Conservation (phyloP, 1,140 invertebrate genomes). For the Aculops lycopersici region DNA sequence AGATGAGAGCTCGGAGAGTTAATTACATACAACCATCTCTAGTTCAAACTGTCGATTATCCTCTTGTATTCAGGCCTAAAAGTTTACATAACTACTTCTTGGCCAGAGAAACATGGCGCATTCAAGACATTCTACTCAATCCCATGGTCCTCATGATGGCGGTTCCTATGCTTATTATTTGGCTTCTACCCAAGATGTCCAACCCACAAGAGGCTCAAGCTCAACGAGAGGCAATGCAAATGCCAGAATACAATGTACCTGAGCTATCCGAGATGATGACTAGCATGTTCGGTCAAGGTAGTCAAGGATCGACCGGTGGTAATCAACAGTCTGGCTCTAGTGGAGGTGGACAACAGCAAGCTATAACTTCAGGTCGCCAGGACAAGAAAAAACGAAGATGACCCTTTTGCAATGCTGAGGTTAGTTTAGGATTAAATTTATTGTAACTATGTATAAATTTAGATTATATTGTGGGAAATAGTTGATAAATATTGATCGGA, state of each 20-base stretch:
- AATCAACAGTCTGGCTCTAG: no score
- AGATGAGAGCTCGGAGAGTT: constrained; percentile 67
- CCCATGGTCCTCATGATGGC: constrained; percentile 97
- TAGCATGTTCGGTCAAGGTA: constrained; percentile 9
- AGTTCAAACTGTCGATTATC: constrained; percentile 46
- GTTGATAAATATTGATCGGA: no score
- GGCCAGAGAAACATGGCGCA: constrained; percentile 62
- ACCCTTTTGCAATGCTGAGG: no score
- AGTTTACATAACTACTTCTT: constrained; percentile 66
- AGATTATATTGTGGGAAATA: no score
- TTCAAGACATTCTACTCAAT: constrained; percentile 75
- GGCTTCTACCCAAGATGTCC: constrained; percentile 79
- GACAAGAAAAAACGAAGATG: no score
- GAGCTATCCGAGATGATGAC: constrained; percentile 68
- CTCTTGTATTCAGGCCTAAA: constrained; percentile 47
- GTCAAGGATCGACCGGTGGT: no score
- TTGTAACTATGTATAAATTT: no score
- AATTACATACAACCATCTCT: constrained; percentile 70
- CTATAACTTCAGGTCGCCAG: no score
- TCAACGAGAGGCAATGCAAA: constrained; percentile 46
- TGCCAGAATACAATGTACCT: constrained; percentile 51
- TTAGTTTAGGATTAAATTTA: no score
- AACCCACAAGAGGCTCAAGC: constrained; percentile 58
- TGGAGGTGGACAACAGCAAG: no score
- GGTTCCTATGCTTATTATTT: constrained; percentile 52